Percentiles rank a stretch among this genome's conserved stretches.
Evolutionary conservation across 2,888 invertebrate species (phyloP).

Genomic region (Helleia helle): DNA sequence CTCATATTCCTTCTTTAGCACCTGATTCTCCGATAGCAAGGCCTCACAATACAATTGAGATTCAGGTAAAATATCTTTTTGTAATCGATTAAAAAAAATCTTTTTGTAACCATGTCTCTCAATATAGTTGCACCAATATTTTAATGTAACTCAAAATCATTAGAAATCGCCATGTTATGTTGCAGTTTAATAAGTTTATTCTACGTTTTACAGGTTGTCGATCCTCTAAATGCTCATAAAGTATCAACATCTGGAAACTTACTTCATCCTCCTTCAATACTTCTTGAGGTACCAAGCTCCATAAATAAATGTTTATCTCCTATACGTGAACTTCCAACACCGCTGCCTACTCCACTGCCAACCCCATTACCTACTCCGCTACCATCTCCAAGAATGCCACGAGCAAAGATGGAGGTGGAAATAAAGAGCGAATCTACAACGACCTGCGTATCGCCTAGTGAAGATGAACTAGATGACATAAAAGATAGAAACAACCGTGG

Average conservation of each 20-base stretch:
- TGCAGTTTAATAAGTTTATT: conserved; percentile 1
- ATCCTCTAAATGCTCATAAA: conserved; percentile 79
- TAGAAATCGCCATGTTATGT: not conserved
- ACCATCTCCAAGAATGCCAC: conserved; percentile 59
- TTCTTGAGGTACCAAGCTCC: conserved; percentile 83
- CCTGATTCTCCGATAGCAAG: conserved; percentile 76
- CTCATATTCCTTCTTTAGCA: conserved; percentile 69
- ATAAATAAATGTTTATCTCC: conserved; percentile 86
- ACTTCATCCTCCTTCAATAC: conserved; percentile 82
- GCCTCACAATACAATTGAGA: conserved; percentile 61
- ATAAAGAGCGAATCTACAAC: conserved; percentile 38
- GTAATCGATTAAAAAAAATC: too few relatives aligned
- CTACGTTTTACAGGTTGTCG: conserved; percentile 67
- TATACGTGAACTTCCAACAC: conserved; percentile 84
- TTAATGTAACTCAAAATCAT: too few relatives aligned
- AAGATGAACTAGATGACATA: conserved; percentile 61
- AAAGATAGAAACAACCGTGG: conserved; percentile 47
- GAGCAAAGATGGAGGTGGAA: conserved; percentile 49
- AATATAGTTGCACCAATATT: too few relatives aligned
- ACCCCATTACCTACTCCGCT: conserved; percentile 81
- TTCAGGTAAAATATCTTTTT: conserved; percentile 39
- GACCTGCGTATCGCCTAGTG: conserved; percentile 50
- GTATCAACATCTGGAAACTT: conserved; percentile 72
- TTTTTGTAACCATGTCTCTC: too few relatives aligned
- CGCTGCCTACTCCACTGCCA: conserved; percentile 75